Evolutionary conservation across 2,113 vertebrate species (phyloP).

Genomic region (Nycticebus coucang): DNA sequence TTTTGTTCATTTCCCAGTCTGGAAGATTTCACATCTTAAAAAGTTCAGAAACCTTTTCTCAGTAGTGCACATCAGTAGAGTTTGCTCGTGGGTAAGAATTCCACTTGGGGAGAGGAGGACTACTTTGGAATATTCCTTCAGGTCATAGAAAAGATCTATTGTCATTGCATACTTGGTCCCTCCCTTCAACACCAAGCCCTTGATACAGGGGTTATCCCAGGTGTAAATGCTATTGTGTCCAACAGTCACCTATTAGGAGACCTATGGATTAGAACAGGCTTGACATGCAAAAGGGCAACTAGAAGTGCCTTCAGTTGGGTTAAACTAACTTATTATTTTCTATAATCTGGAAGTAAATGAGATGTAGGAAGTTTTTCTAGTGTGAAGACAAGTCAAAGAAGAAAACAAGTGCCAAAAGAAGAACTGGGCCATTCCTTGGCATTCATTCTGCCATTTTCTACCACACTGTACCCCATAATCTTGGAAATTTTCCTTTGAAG

Average conservation of each 20-base stretch:
- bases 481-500: not conserved
- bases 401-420: not conserved
- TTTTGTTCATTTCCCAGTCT: not conserved
- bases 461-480: not conserved
- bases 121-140: not conserved
- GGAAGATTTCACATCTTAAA: not conserved
- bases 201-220: not conserved
- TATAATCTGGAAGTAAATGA: conserved; percentile 30
- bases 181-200: not conserved
- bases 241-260: not conserved
- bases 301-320: not conserved
- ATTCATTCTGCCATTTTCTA: not conserved
- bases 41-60: not conserved
- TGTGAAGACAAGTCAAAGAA: not conserved
- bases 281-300: not conserved
- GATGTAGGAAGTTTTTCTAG: not conserved
- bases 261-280: not conserved
- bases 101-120: not conserved
- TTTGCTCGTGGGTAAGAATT: not conserved
- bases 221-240: not conserved
- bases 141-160: not conserved
- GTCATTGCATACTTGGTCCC: not conserved
- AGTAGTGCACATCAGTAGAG: no score
- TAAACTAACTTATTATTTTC: not conserved
- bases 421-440: not conserved